Evolutionary conservation across 2,113 vertebrate species (phyloP).

Genomic region (Pelecanus crispus): DNA sequence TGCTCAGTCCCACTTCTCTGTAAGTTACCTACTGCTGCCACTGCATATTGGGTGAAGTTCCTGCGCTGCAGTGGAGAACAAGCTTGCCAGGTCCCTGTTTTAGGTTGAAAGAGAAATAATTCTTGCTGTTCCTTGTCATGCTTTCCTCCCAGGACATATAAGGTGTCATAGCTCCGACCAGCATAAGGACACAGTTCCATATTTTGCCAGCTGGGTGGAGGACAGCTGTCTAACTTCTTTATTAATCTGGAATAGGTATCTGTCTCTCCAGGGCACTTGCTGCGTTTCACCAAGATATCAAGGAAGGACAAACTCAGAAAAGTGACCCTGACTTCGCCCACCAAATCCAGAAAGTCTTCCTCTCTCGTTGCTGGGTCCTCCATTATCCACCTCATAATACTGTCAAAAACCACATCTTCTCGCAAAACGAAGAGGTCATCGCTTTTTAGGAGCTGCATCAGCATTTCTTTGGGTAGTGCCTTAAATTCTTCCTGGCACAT

Average conservation of each 20-base stretch:
- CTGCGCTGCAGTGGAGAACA: constrained; percentile 80
- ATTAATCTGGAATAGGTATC: constrained; percentile 70
- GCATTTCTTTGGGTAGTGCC: constrained; percentile 72
- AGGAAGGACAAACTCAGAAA: constrained; percentile 82
- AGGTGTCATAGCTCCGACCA: constrained; percentile 73
- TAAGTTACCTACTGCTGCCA: constrained; percentile 85
- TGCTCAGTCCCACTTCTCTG: background rate
- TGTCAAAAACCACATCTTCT: constrained; percentile 82
- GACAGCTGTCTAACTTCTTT: constrained; percentile 72
- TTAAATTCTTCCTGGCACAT: constrained; percentile 73
- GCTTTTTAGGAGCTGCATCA: constrained; percentile 76
- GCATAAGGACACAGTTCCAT: constrained; percentile 31
- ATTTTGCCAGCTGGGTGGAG: constrained; percentile 76
- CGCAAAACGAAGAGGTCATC: constrained; percentile 75
- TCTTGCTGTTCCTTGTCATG: constrained; percentile 82
- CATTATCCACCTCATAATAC: constrained; percentile 77
- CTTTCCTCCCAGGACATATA: constrained; percentile 83
- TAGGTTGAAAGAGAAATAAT: constrained; percentile 81
- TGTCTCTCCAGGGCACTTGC: constrained; percentile 66
- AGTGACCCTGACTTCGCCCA: constrained; percentile 76
- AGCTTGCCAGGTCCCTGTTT: constrained; percentile 78
- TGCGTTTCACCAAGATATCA: constrained; percentile 70
- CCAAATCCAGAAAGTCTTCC: constrained; percentile 78
- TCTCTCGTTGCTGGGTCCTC: constrained; percentile 73
- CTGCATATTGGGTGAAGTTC: constrained; percentile 85